Conservation (phyloP, 1,140 invertebrate species). For the Cecropterus lyciades region DNA sequence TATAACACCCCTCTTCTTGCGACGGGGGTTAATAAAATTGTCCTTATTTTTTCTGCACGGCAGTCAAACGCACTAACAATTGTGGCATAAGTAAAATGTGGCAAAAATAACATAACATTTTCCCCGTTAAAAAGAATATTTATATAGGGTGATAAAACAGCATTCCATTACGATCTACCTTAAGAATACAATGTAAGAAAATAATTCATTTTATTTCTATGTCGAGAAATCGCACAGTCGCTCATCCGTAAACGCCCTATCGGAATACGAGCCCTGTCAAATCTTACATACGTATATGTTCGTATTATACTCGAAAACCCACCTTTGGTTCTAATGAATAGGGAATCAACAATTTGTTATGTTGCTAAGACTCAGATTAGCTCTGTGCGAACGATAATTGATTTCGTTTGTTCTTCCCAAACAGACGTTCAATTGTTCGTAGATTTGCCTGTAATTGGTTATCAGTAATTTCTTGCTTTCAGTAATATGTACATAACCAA, state of each 20-base stretch:
- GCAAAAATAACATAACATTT: too few species aligned
- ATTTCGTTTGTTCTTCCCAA: conserved; percentile 17
- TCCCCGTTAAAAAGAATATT: too few species aligned
- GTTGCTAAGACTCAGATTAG: conserved; percentile 17
- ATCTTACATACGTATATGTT: conserved; percentile 10
- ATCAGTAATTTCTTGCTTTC: not conserved
- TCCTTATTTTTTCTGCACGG: too few species aligned
- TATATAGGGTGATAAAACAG: too few species aligned
- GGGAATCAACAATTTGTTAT: conserved; percentile 34
- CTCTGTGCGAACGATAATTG: conserved; percentile 15
- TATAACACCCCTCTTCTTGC: too few species aligned
- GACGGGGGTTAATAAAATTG: too few species aligned
- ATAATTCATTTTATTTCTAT: too few species aligned
- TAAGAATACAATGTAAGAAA: too few species aligned
- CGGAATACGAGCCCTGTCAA: conserved; percentile 8
- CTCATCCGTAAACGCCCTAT: not conserved
- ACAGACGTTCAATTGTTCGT: conserved; percentile 4
- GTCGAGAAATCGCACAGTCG: not conserved
- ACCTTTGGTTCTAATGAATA: conserved; percentile 39
- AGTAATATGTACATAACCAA: not conserved
- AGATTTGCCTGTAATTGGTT: conserved; percentile 14
- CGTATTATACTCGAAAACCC: conserved; percentile 18
- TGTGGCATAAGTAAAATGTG: too few species aligned
- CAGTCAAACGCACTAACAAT: too few species aligned
- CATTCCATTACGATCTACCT: too few species aligned